Evolutionary conservation across 2,888 invertebrate genomes (phyloP).

Genomic region (Drosophila rubida): DNA sequence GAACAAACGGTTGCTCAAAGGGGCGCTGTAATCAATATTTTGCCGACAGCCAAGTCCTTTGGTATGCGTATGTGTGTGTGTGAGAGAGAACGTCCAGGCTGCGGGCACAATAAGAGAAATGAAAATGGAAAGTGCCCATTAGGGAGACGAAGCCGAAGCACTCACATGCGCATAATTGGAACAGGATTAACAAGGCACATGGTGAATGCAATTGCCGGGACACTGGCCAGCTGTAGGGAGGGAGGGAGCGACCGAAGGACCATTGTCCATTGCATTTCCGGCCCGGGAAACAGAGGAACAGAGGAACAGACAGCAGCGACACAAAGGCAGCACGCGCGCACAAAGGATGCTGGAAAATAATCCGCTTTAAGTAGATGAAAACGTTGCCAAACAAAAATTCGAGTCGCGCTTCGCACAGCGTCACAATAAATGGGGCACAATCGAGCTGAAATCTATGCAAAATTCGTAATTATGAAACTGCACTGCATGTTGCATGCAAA

Average conservation of each 20-base stretch:
- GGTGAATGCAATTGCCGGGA: conserved; percentile 62
- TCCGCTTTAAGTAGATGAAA: conserved; percentile 80
- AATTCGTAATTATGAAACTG: conserved; percentile 39
- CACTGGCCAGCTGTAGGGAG: conserved; percentile 8
- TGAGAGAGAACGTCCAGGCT: conserved; percentile 27
- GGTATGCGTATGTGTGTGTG: conserved; percentile 30
- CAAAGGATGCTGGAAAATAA: conserved; percentile 75
- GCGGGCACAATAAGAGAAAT: conserved; percentile 62
- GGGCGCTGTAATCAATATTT: conserved; percentile 75
- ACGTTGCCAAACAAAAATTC: conserved; percentile 64
- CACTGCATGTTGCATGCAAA: conserved; percentile 45
- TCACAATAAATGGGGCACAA: conserved; percentile 53
- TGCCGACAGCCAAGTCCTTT: conserved; percentile 56
- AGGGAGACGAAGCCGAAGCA: conserved; percentile 62
- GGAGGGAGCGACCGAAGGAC: background rate
- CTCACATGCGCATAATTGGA: conserved; percentile 77
- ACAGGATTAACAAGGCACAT: conserved; percentile 76
- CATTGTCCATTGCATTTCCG: conserved; percentile 71
- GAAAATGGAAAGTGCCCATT: conserved; percentile 78
- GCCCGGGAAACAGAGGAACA: background rate
- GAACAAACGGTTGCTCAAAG: conserved; percentile 44
- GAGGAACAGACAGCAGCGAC: conserved; percentile 3
- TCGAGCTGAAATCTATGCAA: conserved; percentile 58
- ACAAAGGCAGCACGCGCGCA: conserved; percentile 44
- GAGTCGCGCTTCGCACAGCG: conserved; percentile 7